Percentiles rank a stretch among this genome's conserved stretches.
Evolutionary conservation across 2,797 vertebrate species (phyloP).

Genomic region (Melanotaenia boesemani): DNA sequence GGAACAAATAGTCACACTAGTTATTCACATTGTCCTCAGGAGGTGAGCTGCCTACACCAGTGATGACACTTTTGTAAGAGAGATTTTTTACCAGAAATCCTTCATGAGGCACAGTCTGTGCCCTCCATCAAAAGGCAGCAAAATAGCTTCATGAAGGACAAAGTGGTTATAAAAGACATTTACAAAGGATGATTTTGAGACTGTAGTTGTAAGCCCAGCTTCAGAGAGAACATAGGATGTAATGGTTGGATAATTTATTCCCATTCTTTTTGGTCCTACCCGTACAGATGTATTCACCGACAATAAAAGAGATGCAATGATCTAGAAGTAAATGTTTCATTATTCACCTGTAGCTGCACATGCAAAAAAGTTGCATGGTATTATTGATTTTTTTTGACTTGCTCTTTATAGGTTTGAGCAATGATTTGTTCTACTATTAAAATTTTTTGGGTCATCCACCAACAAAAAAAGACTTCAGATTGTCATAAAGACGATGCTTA

Average conservation of each 20-base stretch:
- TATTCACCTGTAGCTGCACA: background rate
- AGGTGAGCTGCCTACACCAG: slow-evolving; percentile 53
- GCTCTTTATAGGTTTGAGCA: background rate
- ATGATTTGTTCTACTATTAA: too few relatives aligned
- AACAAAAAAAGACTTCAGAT: too few relatives aligned
- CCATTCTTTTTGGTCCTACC: background rate
- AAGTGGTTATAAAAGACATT: slow-evolving; percentile 44
- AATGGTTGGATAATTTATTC: background rate
- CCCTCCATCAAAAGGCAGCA: slow-evolving; percentile 34
- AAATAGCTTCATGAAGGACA: slow-evolving; percentile 27
- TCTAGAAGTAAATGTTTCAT: background rate
- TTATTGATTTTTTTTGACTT: background rate
- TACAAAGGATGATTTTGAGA: slow-evolving; percentile 34
- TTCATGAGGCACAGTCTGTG: slow-evolving; percentile 33
- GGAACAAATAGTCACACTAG: slow-evolving; percentile 81
- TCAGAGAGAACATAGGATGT: slow-evolving; percentile 19
- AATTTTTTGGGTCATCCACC: too few relatives aligned
- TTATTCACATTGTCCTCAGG: slow-evolving; percentile 74
- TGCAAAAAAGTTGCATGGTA: background rate
- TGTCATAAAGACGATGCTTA: too few relatives aligned
- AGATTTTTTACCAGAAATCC: slow-evolving; percentile 64
- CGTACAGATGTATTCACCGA: background rate
- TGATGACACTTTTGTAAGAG: slow-evolving; percentile 63
- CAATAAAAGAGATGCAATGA: background rate
- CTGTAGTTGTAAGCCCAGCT: slow-evolving; percentile 33